phyloP scores from a whole-genome alignment of 1,140 invertebrate species.

The Stegodyphus dumicola region DNA sequence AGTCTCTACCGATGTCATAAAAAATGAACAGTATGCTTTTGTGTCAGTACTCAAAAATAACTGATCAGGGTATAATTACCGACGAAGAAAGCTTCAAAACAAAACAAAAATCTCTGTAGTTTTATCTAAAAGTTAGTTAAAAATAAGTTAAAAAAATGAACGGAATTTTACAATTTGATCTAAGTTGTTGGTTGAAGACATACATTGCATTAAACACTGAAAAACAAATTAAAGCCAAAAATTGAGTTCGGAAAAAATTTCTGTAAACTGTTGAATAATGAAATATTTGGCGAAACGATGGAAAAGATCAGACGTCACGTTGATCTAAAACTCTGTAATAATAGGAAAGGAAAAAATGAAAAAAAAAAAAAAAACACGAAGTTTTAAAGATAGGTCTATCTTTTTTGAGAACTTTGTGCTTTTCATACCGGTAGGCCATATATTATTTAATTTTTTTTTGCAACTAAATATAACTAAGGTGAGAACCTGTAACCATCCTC shows the following conservation, averaged over 20 bases:
- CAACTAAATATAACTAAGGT: too few species aligned
- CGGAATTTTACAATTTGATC: slow-evolving; percentile 13
- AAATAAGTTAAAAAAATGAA: not conserved
- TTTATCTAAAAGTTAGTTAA: not conserved
- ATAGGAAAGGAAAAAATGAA: not conserved
- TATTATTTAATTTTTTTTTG: too few species aligned
- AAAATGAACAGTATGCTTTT: not conserved
- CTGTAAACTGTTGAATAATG: slow-evolving; percentile 17
- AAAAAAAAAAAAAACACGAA: too few species aligned
- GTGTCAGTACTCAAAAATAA: not conserved
- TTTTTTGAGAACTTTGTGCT: not conserved
- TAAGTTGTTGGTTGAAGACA: not conserved
- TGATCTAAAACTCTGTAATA: not conserved
- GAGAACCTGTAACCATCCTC: too few species aligned
- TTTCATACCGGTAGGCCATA: too few species aligned
- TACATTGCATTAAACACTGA: slow-evolving; percentile 17
- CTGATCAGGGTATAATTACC: not conserved
- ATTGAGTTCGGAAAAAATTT: slow-evolving; percentile 22
- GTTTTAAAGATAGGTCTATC: not conserved
- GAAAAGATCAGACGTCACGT: not conserved
- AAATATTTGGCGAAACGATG: slow-evolving; percentile 28
- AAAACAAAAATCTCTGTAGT: not conserved
- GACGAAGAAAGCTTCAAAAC: not conserved
- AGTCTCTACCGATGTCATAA: not conserved
- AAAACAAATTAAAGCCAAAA: not conserved